Conservation (phyloP, 1,140 invertebrate species). For the Hylaeus anthracinus region DNA sequence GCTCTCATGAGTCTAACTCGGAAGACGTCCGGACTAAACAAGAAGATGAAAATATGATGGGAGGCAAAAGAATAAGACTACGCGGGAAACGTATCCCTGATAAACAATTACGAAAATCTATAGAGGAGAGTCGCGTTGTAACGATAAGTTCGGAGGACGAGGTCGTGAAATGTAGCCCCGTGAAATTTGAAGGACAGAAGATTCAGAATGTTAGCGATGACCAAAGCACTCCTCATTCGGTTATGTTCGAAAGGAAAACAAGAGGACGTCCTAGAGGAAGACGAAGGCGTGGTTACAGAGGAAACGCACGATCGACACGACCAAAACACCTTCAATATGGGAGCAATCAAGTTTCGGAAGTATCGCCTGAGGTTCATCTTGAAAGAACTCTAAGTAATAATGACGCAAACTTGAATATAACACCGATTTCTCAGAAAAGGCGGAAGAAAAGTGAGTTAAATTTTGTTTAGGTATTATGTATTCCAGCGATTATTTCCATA, state of each 20-base stretch:
- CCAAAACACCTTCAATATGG: constrained; percentile 43
- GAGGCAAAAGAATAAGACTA: constrained; percentile 82
- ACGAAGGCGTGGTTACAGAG: constrained; percentile 61
- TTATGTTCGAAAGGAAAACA: constrained; percentile 60
- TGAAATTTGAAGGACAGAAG: constrained; percentile 54
- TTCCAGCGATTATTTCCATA: neutral
- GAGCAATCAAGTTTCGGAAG: constrained; percentile 22
- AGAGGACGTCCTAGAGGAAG: constrained; percentile 74
- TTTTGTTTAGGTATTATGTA: neutral
- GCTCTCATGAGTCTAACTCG: constrained; percentile 70
- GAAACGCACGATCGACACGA: constrained; percentile 43
- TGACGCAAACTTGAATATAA: constrained; percentile 23
- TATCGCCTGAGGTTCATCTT: constrained; percentile 34
- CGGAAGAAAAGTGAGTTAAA: constrained; percentile 63
- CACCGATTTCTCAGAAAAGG: constrained; percentile 56
- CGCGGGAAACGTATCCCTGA: constrained; percentile 80
- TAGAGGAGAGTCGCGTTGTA: constrained; percentile 81
- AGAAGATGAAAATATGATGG: constrained; percentile 61
- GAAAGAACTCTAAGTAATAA: constrained; percentile 39
- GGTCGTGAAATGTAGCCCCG: constrained; percentile 51
- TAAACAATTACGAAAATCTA: constrained; percentile 80
- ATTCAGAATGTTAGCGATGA: constrained; percentile 62
- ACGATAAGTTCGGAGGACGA: constrained; percentile 76
- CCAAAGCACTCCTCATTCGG: constrained; percentile 34
- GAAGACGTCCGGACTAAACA: constrained; percentile 62